Evolutionary conservation across 2,888 invertebrate species (phyloP), one percentile per base, ranked within the genome.

Genomic region (Agrochola circellaris): DNA sequence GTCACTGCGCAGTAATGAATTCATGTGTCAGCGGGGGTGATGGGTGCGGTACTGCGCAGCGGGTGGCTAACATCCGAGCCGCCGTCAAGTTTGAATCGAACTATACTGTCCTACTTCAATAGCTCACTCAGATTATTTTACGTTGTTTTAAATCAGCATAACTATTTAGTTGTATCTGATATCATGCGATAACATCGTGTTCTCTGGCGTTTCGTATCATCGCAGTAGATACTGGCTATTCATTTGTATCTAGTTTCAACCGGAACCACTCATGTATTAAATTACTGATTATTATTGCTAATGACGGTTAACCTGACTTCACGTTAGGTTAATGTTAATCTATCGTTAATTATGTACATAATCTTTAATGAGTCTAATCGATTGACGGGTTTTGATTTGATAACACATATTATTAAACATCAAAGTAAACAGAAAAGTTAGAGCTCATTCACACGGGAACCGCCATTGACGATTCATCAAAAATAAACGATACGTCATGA

Each of bases 221-320:
- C 30, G 48, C 11, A 42, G 5, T 23, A 48, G 8, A 66, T 54
- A 60, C 23, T 61, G n/a, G 15, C 51, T 38, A 61, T 38, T 67
- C 15, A 62, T 60, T 30, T 2, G 8, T 17, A 56, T 68, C 62
- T 26, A 58, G 66, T 64, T 67, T 23, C 7, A 73, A 51, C 26
- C 20, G 30, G n/a, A 42, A 51, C n/a, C 5, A 30, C 11, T 38
- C 9, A 23, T 51, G n/a, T 23, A n/a, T 20, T 20, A 23, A 51
- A 42, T 5, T 42, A 42, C n/a, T 58, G n/a, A 79, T 77, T 20
- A 42, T 6, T 34, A 73, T 60, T 61, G 23, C 38, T 66, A 75
- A 81, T 60, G 42, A 65, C 34, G n/a, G 11, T 20, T 69, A 34
- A 30, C 38, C 9, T 38, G 20, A 26, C 48, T 60, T 34, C 9